A percentile compares a stretch with the other conserved stretches of the same genome.
phyloP scores from a whole-genome alignment of 2,113 vertebrate genomes.

The Mormyrus lacerda region DNA sequence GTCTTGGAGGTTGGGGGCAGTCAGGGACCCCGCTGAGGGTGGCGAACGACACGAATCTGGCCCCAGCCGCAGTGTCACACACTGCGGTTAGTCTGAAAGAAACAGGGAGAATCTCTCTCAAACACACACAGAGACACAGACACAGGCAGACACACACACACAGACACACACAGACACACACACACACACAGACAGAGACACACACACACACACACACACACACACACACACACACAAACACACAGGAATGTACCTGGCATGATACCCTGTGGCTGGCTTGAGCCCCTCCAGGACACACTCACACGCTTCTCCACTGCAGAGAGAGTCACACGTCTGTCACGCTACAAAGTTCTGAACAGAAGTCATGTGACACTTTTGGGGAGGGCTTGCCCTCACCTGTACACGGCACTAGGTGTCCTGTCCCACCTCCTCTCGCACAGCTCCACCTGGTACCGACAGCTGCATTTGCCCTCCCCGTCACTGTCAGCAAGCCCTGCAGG shows the following conservation, averaged over 20 bases:
- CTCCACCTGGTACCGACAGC: slow-evolving; percentile 75
- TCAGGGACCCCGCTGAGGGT: slow-evolving; percentile 76
- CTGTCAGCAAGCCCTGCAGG: slow-evolving; percentile 53
- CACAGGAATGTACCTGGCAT: slow-evolving; percentile 59
- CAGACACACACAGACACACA: not conserved
- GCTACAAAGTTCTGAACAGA: not conserved
- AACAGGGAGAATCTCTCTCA: not conserved
- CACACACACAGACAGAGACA: not conserved
- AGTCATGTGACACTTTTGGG: not conserved
- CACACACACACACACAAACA: not conserved
- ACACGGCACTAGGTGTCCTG: slow-evolving; percentile 74
- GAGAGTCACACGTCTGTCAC: not conserved
- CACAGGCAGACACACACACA: not conserved
- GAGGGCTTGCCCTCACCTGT: slow-evolving; percentile 61
- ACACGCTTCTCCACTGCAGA: slow-evolving; percentile 73
- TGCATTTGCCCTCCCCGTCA: slow-evolving; percentile 59
- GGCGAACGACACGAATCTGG: slow-evolving; percentile 74
- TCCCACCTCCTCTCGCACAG: slow-evolving; percentile 77
- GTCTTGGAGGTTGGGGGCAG: slow-evolving; percentile 70
- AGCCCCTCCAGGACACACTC: slow-evolving; percentile 78
- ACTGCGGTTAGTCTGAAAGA: slow-evolving; percentile 60
- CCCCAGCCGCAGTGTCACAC: slow-evolving; percentile 69
- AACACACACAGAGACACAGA: not conserved
- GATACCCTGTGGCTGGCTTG: slow-evolving; percentile 79
- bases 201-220: no score